Percentiles rank a stretch among this genome's conserved stretches.
Conservation (phyloP, 2,113 vertebrate genomes). For the Austrofundulus limnaeus region DNA sequence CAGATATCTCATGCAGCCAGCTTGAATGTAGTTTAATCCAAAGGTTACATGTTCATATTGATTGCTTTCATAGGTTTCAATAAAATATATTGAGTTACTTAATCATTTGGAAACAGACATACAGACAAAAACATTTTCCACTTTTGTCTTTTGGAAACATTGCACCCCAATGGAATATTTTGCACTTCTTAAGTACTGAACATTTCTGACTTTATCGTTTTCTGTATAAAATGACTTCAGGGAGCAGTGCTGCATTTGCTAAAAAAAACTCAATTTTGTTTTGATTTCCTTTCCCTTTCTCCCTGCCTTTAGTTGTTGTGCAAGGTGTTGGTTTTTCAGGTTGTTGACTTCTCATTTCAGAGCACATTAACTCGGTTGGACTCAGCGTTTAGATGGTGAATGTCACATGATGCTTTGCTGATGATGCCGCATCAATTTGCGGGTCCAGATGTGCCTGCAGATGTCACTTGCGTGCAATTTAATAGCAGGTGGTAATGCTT, state of each 20-base stretch:
- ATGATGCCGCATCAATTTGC: constrained; percentile 17
- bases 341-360: constrained; percentile 36
- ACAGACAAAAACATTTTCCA: background rate
- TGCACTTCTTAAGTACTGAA: background rate
- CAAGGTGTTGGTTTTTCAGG: constrained; percentile 17
- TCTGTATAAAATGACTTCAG: background rate
- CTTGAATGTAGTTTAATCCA: no score
- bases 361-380: constrained; percentile 34
- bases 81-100: no score
- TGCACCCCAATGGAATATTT: background rate
- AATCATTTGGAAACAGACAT: background rate
- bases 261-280: constrained; percentile 9
- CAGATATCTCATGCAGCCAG: no score
- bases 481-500: constrained; percentile 45
- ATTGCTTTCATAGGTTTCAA: no score
- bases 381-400: constrained; percentile 29
- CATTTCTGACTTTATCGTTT: background rate
- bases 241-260: background rate
- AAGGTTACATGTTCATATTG: no score
- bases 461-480: constrained; percentile 53
- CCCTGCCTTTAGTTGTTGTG: constrained; percentile 11
- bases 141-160: background rate
- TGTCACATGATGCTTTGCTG: constrained; percentile 34
- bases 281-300: background rate
- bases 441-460: constrained; percentile 59